Base-by-base conservation (phyloP, 2,888 invertebrate species). In the Agrotis exclamationis region DNA sequence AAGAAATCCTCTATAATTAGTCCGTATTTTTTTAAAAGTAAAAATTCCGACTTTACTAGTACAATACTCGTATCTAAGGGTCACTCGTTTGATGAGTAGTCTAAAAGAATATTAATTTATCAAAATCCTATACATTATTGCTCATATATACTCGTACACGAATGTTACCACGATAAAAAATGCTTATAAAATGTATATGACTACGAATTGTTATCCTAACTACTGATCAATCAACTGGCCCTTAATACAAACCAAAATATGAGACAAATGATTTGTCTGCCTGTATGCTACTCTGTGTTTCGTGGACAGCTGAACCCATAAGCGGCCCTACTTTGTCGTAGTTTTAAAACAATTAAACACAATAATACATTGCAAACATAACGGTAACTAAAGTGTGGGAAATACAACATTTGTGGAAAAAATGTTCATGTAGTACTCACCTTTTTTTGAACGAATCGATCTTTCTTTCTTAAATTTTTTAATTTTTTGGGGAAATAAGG, bases 281-380 rank as follows among this genome's bases (percentile, higher is more conserved):
- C n/a, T 11, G 13, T 51, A 63, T 48, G 22, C 67, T 71, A 76
- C 78, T 92, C 93, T 94, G 74, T 84, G 77, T 18, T 74, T 48
- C 48, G 24, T 65, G 83, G 84, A 85, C 94, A 92, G 93, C 93
- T 91, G 90, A 87, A 77, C 80, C 80, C 82, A 89, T 87, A 89
- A 78, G 75, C 79, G 84, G 79, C 85, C 86, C 86, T 88, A 92
- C 88, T 93, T 93, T 92, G 94, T 93, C 86, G 85, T 80, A 79
- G 79, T 82, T 85, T 79, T 92, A 93, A 94, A 94, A 95, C 94
- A 94, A 95, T 94, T 92, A 93, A 93, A 94, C 89, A 93, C 88
- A 86, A 87, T 89, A 87, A 87, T 86, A 86, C 86, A 84, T 84
- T 66, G 80, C 88, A 90, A 90, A 92, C 85, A 90, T 87, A 88